These are phyloP conservation scores for Macrotrachela quadricornifera DNA, from an alignment of 1,140 invertebrate genomes.

Conservation along the genomic window DNA sequence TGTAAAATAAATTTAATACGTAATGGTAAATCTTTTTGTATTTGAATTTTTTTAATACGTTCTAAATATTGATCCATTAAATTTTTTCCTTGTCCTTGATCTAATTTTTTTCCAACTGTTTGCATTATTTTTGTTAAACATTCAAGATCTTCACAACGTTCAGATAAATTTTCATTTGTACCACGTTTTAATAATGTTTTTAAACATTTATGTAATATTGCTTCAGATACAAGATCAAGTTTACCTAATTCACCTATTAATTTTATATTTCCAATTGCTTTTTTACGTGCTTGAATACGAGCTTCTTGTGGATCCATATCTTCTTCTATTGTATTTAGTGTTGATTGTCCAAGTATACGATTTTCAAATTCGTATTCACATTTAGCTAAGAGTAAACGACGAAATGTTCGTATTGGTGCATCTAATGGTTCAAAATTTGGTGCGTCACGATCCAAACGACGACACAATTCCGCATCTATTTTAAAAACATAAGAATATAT, in stretches of 20 bases:
- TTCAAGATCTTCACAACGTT: slow-evolving; percentile 81
- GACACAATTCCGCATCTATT: slow-evolving; percentile 76
- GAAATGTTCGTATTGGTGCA: slow-evolving; percentile 45
- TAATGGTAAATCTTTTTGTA: slow-evolving; percentile 58
- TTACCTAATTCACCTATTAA: slow-evolving; percentile 66
- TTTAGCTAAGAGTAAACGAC: slow-evolving; percentile 67
- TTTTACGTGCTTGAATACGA: slow-evolving; percentile 49
- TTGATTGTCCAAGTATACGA: slow-evolving; percentile 31
- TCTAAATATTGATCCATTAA: slow-evolving; percentile 78
- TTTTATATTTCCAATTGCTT: slow-evolving; percentile 95
- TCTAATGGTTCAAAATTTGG: slow-evolving; percentile 67
- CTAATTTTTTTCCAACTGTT: slow-evolving; percentile 81
- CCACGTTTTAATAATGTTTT: slow-evolving; percentile 39
- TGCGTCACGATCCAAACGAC: slow-evolving; percentile 82
- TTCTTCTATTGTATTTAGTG: not conserved
- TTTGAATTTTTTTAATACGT: slow-evolving; percentile 60
- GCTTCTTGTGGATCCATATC: not conserved
- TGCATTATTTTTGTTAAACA: slow-evolving; percentile 93
- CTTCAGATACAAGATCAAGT: slow-evolving; percentile 72
- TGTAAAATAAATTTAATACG: slow-evolving; percentile 85
- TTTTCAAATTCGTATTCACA: slow-evolving; percentile 83
- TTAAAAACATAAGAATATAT: slow-evolving; percentile 40
- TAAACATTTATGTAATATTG: slow-evolving; percentile 75
- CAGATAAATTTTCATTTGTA: slow-evolving; percentile 34
- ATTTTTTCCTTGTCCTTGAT: slow-evolving; percentile 50